Conservation (phyloP, 2,113 vertebrate species). For the Paramormyrops kingsleyae region DNA sequence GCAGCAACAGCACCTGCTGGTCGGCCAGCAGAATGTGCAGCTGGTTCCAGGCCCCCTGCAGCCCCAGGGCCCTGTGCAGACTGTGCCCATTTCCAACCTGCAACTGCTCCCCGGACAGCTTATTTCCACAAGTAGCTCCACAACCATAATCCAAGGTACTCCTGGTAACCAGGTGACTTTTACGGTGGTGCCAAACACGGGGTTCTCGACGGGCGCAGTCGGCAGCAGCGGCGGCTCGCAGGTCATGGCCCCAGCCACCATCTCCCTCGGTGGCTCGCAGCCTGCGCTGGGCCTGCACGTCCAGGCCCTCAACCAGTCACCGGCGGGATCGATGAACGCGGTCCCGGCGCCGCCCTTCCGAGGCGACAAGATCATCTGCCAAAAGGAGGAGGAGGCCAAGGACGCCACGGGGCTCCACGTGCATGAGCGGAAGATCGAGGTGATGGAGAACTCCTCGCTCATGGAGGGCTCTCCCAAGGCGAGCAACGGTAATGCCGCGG, state of each 20-base stretch:
- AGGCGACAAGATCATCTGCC: conserved; percentile 99
- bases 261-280: conserved; percentile 66
- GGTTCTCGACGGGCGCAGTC: conserved; percentile 83
- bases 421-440: conserved; percentile 96
- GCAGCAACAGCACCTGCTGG: conserved; percentile 77
- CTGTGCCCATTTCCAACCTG: conserved; percentile 84
- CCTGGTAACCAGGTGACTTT: conserved; percentile 92
- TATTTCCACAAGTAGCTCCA: conserved; percentile 79
- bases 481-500: conserved; percentile 85
- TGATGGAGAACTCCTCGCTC: conserved; percentile 96
- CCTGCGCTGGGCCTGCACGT: conserved; percentile 75
- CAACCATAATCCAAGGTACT: conserved; percentile 87
- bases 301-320: conserved; percentile 67
- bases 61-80: conserved; percentile 75
- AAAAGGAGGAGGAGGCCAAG: conserved; percentile 99
- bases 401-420: conserved; percentile 94
- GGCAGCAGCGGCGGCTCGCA: conserved; percentile 80
- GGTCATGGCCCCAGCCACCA: conserved; percentile 68
- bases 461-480: conserved; percentile 74
- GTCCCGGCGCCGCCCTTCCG: conserved; percentile 76
- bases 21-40: conserved; percentile 84
- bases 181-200: conserved; percentile 97
- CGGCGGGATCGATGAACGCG: conserved; percentile 68
- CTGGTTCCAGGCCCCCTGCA: conserved; percentile 82
- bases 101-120: conserved; percentile 85